Evolutionary conservation across 2,888 invertebrate species (phyloP), one percentile per base, ranked within the genome.

Genomic region (Agriopis leucophaearia): DNA sequence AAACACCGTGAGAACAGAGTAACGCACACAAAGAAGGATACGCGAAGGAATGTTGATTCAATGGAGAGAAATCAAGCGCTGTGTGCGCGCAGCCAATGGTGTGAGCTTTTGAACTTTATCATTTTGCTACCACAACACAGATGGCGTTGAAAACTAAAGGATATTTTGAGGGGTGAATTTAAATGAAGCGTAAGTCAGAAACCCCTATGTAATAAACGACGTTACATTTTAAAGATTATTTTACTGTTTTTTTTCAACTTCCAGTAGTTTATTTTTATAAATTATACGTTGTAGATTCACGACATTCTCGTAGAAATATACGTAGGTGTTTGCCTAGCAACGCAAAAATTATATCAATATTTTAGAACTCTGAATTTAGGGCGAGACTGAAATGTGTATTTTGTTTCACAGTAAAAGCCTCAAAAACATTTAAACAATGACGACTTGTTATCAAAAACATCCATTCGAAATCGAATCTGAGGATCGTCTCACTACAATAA

Each of bases 401-500:
- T 13, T 51, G 4, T 7, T 57, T 42, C 15, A 8, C 45, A 44
- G 44, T 45, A n/a, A 55, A 42, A 7, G 8, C 45, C n/a, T 18
- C 56, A 50, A 15, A 1, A 60, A 59, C 12, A 65, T 76, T 69
- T 63, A 64, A 74, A 83, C 75, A 81, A 87, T 87, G 85, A 79
- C 86, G 65, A 79, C 76, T 64, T 94, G 92, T 84, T 94, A 92
- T 83, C 91, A 89, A 84, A 94, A 91, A 87, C 94, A 92, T 85
- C 90, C 94, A 50, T 92, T 94, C 70, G 93, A 90, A 80, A 90
- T 94, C 48, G 94, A 94, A 79, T 84, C 88, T 8, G 94, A 94
- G 57, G 95, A 95, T 69, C 94, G 92, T 52, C 86, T 96, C 48
- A 94, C 94, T 27, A 94, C 94, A 61, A 94, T 96, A 59, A 97